Percentiles rank a stretch among this genome's conserved stretches.
phyloP scores from a whole-genome alignment of 2,888 invertebrate genomes.

The Clunio marinus region DNA sequence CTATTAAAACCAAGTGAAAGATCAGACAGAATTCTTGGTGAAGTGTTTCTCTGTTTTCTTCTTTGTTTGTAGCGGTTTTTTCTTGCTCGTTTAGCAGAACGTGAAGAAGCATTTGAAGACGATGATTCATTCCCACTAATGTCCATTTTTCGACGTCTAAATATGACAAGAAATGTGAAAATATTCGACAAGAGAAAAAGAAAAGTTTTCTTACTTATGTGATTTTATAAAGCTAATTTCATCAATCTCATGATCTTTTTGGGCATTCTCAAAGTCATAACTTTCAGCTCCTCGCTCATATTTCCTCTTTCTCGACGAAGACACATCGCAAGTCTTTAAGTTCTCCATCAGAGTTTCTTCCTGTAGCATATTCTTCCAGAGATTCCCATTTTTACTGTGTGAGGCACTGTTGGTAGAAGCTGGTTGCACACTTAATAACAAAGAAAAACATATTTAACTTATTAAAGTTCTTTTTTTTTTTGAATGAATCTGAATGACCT shows the following conservation, averaged over 20 bases:
- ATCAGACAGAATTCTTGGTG: neutral
- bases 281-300: conserved; percentile 64
- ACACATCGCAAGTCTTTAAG: conserved; percentile 72
- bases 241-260: neutral
- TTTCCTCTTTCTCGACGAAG: conserved; percentile 52
- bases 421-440: too few species aligned
- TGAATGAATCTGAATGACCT: too few species aligned
- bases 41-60: too few species aligned
- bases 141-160: conserved; percentile 29
- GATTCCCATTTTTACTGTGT: conserved; percentile 17
- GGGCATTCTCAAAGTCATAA: conserved; percentile 61
- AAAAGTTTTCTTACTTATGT: too few species aligned
- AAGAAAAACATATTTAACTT: too few species aligned
- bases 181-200: too few species aligned
- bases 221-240: too few species aligned
- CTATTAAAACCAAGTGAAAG: neutral
- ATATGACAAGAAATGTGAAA: neutral
- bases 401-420: neutral
- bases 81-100: neutral
- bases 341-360: conserved; percentile 77
- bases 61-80: conserved; percentile 7
- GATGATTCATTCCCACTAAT: conserved; percentile 26
- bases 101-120: neutral
- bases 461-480: too few species aligned
- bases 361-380: conserved; percentile 51